Evolutionary conservation across 2,888 invertebrate genomes (phyloP).

Genomic region (Erpobdella octoculata): DNA sequence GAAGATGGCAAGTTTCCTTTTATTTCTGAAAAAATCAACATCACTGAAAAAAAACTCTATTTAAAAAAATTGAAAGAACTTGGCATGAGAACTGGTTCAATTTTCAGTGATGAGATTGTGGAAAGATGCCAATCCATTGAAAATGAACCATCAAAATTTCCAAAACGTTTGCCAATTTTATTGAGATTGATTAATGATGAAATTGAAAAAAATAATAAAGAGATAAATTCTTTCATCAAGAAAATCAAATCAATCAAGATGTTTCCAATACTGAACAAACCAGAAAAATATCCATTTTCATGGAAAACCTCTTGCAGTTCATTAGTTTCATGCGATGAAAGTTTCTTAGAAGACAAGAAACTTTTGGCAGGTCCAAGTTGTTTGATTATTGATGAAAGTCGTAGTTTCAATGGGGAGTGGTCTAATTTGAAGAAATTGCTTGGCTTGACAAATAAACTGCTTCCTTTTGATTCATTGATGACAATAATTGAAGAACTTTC

Average conservation of each 20-base stretch:
- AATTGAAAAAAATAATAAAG: background rate
- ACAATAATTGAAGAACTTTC: background rate
- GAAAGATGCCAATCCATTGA: too few relatives aligned
- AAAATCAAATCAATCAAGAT: background rate
- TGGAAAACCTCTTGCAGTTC: too few relatives aligned
- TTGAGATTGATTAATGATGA: too few relatives aligned
- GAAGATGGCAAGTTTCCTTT: constrained; percentile 40
- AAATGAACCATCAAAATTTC: background rate
- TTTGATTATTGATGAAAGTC: background rate
- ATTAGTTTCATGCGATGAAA: constrained; percentile 12
- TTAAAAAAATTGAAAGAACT: too few relatives aligned
- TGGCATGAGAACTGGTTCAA: too few relatives aligned
- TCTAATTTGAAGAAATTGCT: background rate
- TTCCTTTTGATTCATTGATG: background rate
- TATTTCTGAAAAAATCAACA: constrained; percentile 5
- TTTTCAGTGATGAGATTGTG: constrained; percentile 7
- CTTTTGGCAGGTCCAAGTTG: background rate
- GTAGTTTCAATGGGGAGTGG: background rate
- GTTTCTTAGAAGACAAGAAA: constrained; percentile 8
- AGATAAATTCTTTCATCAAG: background rate
- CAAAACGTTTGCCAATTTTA: too few relatives aligned
- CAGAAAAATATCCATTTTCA: background rate
- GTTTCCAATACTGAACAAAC: constrained; percentile 10
- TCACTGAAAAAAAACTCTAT: background rate
- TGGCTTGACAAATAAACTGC: background rate